Evolutionary conservation across 2,113 vertebrate genomes (phyloP), one percentile per base, ranked within the genome.

Genomic region (Clarias gariepinus): DNA sequence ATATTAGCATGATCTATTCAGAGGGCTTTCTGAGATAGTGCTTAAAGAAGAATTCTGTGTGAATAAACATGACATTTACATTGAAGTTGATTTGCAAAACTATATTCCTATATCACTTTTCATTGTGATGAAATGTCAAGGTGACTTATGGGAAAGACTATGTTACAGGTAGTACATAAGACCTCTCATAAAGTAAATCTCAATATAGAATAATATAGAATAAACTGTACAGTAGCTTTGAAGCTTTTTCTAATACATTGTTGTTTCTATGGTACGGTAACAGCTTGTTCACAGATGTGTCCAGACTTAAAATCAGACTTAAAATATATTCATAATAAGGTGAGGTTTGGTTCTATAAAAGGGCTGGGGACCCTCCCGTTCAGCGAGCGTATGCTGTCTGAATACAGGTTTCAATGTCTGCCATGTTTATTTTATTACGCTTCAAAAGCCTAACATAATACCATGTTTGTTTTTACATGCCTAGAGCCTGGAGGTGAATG

Each of bases 91-190:
- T 78, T 57, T 55, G 53, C 76, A 57, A 28, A 78, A 55, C 18
- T 82, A 74, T 52, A 64, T 82, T 82, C 33, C 16, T 41, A n/a
- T 16, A 9, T 47, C 58, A 47, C 12, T 68, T 78, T 25, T 61
- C 47, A 86, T 84, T 71, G 12, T 52, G 52, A 79, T 81, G 61
- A 88, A 88, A 81, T 77, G 74, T 88, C 80, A 25, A n/a, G 30
- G 21, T 16, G 23, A 63, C 21, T 47, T 64, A 64, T 18, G 25
- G 16, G 18, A 41, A n/a, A 47, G n/a, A 47, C 47, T 64, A 47
- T 41, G 30, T 52, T 6, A 41, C 1, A 25, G 19, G 28, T 15
- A 63, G 64, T 47, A 82, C 25, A n/a, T 55, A 57, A 30, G 57
- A 30, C 3, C 16, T 23, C 21, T 52, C 13, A 10, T 0, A 28